Evolutionary conservation across 1,140 invertebrate species (phyloP), one percentile per base, ranked within the genome.

Genomic region (Apis cerana): DNA sequence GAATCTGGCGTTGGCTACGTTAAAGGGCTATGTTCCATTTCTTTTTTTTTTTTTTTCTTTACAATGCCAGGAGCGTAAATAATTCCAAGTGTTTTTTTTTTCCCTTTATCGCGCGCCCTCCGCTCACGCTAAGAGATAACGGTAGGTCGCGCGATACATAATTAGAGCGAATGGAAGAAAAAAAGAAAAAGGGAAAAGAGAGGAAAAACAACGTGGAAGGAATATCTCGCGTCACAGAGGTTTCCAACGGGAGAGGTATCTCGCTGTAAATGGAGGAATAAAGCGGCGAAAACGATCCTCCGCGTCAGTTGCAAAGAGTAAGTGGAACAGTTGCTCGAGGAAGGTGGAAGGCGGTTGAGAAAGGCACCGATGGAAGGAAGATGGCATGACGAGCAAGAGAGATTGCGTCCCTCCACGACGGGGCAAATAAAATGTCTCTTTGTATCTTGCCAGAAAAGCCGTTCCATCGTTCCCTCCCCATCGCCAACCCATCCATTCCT

Each of bases 361-460:
- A 27, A 58, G 23, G 50, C 72, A 54, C 48, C 67, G 67, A 71
- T 77, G 52, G 50, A 64, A 64, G 50, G 33, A 62, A 75, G 71
- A 52, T 75, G 13, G 65, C 27, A 33, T 58, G 58, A 65, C 75
- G 75, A 64, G 27, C 48, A 59, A 70, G 74, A 77, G 65, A 67
- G 67, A 82, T 82, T 61, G 65, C 75, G 48, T 77, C 56, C 75
- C 56, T 77, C 27, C 48, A 65, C 75, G 23, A 54, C 50, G 27
- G 50, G 50, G 48, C 75, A 77, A 77, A 82, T 82, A 78, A 78
- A 78, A 78, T 58, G 81, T 77, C 65, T 64, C 75, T 70, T 82
- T 82, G 75, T 78, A 71, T 78, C 81, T 78, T 54, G 58, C 75
- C 58, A 33, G 75, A 56, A 64, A 77, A 64, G 56, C 43, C 64